Evolutionary conservation across 2,797 vertebrate species (phyloP).

Genomic region (Limnodromus scolopaceus): DNA sequence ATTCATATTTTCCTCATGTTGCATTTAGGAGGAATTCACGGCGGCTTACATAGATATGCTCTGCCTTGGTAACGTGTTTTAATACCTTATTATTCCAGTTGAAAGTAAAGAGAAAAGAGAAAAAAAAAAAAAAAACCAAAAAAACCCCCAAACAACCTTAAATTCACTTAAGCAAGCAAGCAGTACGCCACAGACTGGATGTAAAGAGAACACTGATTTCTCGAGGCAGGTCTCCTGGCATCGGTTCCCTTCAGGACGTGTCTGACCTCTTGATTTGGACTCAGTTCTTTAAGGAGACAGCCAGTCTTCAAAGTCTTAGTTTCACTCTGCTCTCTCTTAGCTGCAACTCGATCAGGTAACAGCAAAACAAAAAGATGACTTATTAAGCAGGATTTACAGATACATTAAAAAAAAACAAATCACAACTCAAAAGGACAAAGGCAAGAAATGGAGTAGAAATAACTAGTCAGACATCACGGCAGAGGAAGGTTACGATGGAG

Average conservation of each 20-base stretch:
- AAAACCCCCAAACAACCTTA: neutral
- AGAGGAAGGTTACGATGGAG: neutral
- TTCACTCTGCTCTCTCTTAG: neutral
- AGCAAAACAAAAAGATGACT: neutral
- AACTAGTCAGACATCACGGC: neutral
- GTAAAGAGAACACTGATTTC: neutral
- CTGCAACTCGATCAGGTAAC: neutral
- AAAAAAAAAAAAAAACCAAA: fast-evolving
- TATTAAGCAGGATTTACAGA: neutral
- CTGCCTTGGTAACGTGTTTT: neutral
- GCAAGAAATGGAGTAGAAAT: neutral
- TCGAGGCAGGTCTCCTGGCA: fast-evolving
- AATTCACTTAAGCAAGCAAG: neutral
- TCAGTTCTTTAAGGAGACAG: neutral
- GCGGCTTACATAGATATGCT: neutral
- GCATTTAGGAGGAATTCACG: neutral
- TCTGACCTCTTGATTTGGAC: neutral
- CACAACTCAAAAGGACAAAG: neutral
- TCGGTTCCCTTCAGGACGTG: neutral
- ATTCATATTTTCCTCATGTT: neutral
- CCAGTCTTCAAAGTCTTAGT: neutral
- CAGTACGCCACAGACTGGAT: fast-evolving
- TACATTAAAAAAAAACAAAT: neutral
- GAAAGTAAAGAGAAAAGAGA: neutral
- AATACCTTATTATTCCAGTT: neutral